These are phyloP conservation scores for Coregonus ussuriensis DNA, from an alignment of 2,797 vertebrate genomes.

Conservation along the genomic window DNA sequence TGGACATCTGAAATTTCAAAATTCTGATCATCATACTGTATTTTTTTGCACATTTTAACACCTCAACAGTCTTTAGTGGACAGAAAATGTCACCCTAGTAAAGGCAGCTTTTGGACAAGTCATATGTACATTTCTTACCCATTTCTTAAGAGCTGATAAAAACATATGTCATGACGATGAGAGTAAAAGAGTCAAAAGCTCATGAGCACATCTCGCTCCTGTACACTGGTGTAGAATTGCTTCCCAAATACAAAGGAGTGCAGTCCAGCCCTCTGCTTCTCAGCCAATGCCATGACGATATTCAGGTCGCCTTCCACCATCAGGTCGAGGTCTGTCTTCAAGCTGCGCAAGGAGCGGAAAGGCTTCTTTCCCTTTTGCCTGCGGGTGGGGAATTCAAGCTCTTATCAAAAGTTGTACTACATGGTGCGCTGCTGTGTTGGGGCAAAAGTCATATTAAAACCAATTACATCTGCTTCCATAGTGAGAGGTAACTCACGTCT, in stretches of 20 bases:
- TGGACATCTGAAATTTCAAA: background rate
- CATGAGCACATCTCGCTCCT: constrained; percentile 92
- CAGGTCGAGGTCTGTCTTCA: constrained; percentile 93
- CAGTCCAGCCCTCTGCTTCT: constrained; percentile 94
- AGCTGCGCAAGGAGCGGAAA: constrained; percentile 88
- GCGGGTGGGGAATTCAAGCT: constrained; percentile 37
- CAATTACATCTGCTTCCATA: background rate
- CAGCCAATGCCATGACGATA: constrained; percentile 95
- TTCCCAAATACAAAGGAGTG: constrained; percentile 96
- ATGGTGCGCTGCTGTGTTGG: background rate
- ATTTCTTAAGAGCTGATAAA: background rate
- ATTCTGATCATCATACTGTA: background rate
- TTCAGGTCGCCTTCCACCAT: constrained; percentile 92
- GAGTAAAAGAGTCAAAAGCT: constrained; percentile 78
- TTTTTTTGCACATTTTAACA: background rate
- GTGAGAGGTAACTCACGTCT: constrained; percentile 84
- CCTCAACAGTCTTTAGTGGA: background rate
- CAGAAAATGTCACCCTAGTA: background rate
- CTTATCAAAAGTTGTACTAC: background rate
- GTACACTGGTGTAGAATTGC: constrained; percentile 91
- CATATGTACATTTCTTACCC: background rate
- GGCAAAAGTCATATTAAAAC: background rate
- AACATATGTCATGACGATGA: background rate
- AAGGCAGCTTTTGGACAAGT: background rate
- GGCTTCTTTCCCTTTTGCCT: constrained; percentile 97